Conservation (phyloP, 2,888 invertebrate genomes). For the Balanococcus diminutus region DNA sequence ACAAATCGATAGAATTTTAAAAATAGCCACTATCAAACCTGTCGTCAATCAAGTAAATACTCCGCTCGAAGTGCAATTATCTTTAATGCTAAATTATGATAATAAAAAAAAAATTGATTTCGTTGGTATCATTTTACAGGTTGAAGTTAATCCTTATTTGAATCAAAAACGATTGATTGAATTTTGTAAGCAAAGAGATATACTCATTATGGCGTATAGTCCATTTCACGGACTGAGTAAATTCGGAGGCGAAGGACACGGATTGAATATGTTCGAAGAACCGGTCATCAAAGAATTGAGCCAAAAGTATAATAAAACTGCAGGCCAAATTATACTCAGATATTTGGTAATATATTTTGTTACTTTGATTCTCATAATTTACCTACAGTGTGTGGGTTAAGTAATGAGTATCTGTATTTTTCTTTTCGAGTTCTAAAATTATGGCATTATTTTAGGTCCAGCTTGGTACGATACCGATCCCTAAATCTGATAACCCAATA, state of each 20-base stretch:
- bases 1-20: slow-evolving; percentile 72
- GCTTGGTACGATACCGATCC: slow-evolving; percentile 58
- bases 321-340: slow-evolving; percentile 74
- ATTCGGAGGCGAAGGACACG: slow-evolving; percentile 79
- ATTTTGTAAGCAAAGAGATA: slow-evolving; percentile 71
- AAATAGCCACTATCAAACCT: slow-evolving; percentile 68
- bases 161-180: slow-evolving; percentile 73
- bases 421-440: neutral
- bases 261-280: slow-evolving; percentile 75
- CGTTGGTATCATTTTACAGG: slow-evolving; percentile 63
- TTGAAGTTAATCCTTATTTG: slow-evolving; percentile 82
- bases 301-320: slow-evolving; percentile 69
- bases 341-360: slow-evolving; percentile 64
- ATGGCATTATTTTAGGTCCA: slow-evolving; percentile 59
- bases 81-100: no score
- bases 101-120: no score
- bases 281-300: slow-evolving; percentile 70
- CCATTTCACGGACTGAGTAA: slow-evolving; percentile 85
- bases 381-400: neutral
- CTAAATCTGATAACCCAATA: slow-evolving; percentile 58
- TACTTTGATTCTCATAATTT: neutral
- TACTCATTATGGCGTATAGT: slow-evolving; percentile 61
- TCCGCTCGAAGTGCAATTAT: no score
- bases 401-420: no score
- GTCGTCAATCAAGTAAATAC: slow-evolving; percentile 67